Conservation (phyloP, 2,888 invertebrate species). For the Oscheius onirici region DNA sequence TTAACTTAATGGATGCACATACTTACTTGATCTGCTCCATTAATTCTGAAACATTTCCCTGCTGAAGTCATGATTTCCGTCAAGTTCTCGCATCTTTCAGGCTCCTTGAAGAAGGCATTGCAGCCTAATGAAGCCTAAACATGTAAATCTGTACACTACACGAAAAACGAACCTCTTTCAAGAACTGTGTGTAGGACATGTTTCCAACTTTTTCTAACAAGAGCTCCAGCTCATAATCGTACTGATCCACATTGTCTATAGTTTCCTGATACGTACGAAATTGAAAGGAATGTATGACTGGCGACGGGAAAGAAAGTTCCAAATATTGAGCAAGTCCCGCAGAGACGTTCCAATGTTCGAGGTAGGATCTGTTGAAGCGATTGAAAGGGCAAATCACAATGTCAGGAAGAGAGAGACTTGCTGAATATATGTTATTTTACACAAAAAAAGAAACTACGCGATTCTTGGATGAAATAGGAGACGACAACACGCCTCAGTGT, state of each 20-base stretch:
- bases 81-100: slow-evolving; percentile 47
- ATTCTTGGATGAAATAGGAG: slow-evolving; percentile 62
- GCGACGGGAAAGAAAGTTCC: slow-evolving; percentile 62
- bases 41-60: slow-evolving; percentile 64
- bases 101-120: slow-evolving; percentile 55
- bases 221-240: slow-evolving; percentile 46
- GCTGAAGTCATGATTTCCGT: slow-evolving; percentile 61
- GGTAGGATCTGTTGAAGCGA: slow-evolving; percentile 61
- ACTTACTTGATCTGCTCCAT: slow-evolving; percentile 53
- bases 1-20: too few relatives aligned
- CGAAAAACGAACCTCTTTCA: slow-evolving; percentile 41
- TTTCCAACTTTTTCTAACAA: slow-evolving; percentile 47
- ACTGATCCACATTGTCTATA: slow-evolving; percentile 41
- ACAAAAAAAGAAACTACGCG: slow-evolving; percentile 33
- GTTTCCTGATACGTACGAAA: slow-evolving; percentile 38
- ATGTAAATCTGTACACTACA: too few relatives aligned
- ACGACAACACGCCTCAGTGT: slow-evolving; percentile 53
- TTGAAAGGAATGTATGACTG: slow-evolving; percentile 53
- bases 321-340: slow-evolving; percentile 63
- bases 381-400: slow-evolving; percentile 71
- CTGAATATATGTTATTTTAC: neutral
- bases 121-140: slow-evolving; percentile 51
- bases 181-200: slow-evolving; percentile 56
- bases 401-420: slow-evolving; percentile 57
- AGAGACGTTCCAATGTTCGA: slow-evolving; percentile 59